These are phyloP conservation scores for Volucella inflata DNA, from an alignment of 2,888 invertebrate genomes.

Conservation along the genomic window DNA sequence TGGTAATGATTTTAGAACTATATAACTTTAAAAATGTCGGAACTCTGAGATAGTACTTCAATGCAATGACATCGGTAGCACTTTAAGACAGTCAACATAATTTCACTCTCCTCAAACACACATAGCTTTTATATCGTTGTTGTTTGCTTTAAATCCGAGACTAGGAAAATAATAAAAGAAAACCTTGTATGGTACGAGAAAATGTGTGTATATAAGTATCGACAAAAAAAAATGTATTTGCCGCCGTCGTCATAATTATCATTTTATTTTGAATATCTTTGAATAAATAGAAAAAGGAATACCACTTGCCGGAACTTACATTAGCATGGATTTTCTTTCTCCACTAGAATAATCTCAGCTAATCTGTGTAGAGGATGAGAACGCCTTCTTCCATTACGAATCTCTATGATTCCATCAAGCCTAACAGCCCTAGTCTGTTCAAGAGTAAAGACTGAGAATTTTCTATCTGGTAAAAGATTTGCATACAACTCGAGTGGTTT, in stretches of 20 bases:
- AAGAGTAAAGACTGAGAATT: background rate
- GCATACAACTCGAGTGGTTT: slow-evolving; percentile 68
- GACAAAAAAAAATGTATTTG: slow-evolving; percentile 21
- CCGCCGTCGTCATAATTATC: slow-evolving; percentile 28
- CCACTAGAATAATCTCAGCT: slow-evolving; percentile 29
- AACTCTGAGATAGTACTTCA: too few species aligned
- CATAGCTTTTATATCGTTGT: too few species aligned
- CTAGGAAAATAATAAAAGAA: too few species aligned
- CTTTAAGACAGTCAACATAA: too few species aligned
- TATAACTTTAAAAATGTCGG: too few species aligned
- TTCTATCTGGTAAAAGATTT: slow-evolving; percentile 42
- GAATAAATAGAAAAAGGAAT: slow-evolving; percentile 35
- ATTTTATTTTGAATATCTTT: slow-evolving; percentile 48
- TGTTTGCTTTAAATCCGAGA: too few species aligned
- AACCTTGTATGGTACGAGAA: too few species aligned
- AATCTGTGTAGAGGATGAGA: slow-evolving; percentile 8
- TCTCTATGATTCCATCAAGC: background rate
- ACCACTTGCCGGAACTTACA: slow-evolving; percentile 53
- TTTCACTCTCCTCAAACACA: too few species aligned
- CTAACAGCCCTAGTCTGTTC: slow-evolving; percentile 33
- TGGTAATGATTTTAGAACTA: too few species aligned
- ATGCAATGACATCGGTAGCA: too few species aligned
- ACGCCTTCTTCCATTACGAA: slow-evolving; percentile 16
- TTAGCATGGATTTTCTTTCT: slow-evolving; percentile 45
- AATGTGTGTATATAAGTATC: slow-evolving; percentile 14